Conservation (phyloP, 2,797 vertebrate genomes). For the Jordanella pulchra region DNA sequence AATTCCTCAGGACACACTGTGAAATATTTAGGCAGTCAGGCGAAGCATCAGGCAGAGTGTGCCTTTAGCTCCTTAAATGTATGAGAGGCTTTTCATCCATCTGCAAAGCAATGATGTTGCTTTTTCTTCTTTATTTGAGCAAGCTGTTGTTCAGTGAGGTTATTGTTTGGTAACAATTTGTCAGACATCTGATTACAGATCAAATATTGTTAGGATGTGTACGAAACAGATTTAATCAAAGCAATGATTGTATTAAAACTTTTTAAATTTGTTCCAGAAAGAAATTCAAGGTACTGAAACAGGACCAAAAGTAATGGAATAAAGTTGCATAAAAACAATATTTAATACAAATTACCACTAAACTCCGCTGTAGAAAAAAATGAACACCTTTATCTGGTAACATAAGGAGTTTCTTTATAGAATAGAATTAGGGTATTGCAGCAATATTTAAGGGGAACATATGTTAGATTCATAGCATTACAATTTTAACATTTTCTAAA, state of each 20-base stretch:
- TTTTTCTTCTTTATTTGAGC: slow-evolving; percentile 3
- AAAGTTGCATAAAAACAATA: neutral
- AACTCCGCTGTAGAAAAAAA: neutral
- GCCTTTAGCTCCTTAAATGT: neutral
- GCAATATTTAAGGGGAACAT: too few relatives aligned
- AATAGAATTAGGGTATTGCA: too few relatives aligned
- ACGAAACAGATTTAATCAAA: neutral
- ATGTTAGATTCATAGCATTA: too few relatives aligned
- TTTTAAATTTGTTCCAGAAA: slow-evolving; percentile 10
- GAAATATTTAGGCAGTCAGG: slow-evolving; percentile 33
- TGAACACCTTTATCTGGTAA: neutral
- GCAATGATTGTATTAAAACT: slow-evolving; percentile 5
- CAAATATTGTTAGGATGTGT: neutral
- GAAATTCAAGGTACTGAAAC: neutral
- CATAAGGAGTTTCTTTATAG: neutral
- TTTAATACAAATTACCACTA: neutral
- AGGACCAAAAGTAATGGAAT: neutral
- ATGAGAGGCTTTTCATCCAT: slow-evolving; percentile 1
- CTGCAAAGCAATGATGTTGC: neutral
- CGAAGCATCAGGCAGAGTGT: slow-evolving; percentile 2
- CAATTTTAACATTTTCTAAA: too few relatives aligned
- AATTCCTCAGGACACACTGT: slow-evolving; percentile 29
- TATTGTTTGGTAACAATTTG: neutral
- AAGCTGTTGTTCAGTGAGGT: neutral
- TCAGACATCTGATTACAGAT: neutral